Evolutionary conservation across 2,797 vertebrate genomes (phyloP), one percentile per base, ranked within the genome.

Genomic region (Halcyon leucocephala): DNA sequence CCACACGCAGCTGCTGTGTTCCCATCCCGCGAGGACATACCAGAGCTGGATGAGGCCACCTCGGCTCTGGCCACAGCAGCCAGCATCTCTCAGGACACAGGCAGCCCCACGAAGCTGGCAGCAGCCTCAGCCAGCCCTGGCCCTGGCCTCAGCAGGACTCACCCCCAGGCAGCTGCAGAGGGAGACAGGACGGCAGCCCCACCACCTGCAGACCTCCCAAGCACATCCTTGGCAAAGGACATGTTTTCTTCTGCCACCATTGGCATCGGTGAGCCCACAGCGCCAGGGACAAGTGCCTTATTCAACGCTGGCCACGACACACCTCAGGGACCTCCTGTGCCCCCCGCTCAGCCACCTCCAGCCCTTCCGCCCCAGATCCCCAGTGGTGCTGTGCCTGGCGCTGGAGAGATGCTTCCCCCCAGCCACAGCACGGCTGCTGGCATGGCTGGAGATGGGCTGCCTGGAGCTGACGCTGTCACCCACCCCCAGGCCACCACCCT

Each of bases 351-450:
- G 64, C 54, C 8, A 10, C 31, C 74, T 82, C 28, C 58, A 65
- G 16, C 15, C 25, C 33, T 69, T 52, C 65, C 6, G 0, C 3
- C 17, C 18, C 17, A 0, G 4, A 5, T 33, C 13, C 44, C 16
- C 2, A 0, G 4, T 4, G 41, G 7, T 74, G 69, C 81, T 22
- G 6, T 39, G 49, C 52, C 1, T 0, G 44, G 22, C 1, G 0
- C 49, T 44, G 73, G 15, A 58, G 33, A 33, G 31, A 18, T 0
- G 0, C 29, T 12, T 22, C 3, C 10, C 25, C 5, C 7, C 17
- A 51, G 54, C 28, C 28, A 0, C 25, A 12, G 70, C 0, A 0
- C 3, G 0, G 25, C 7, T 31, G 26, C 1, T 0, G 0, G 26
- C n/a, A 8, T 58, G 14, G 81, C 74, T 72, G 86, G 54, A 46